phyloP scores from a whole-genome alignment of 2,888 invertebrate genomes.

The Thymelicus sylvestris region DNA sequence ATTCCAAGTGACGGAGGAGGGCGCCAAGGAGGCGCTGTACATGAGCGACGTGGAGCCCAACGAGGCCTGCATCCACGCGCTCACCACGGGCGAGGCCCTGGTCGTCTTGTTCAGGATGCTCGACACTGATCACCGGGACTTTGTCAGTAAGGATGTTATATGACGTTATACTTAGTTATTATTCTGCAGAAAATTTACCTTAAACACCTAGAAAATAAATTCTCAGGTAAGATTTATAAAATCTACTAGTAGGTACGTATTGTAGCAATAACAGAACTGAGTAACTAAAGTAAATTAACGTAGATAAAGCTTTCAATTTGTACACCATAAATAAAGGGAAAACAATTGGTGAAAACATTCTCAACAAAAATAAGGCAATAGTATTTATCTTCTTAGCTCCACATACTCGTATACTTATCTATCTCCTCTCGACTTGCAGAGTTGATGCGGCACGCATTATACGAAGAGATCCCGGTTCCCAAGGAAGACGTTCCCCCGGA shows the following conservation, averaged over 20 bases:
- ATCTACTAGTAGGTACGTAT: no score
- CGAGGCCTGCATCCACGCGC: conserved; percentile 70
- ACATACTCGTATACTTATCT: neutral
- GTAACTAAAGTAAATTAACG: no score
- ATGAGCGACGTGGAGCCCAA: conserved; percentile 78
- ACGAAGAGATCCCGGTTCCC: conserved; percentile 72
- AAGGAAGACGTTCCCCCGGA: conserved; percentile 74
- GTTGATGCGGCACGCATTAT: conserved; percentile 65
- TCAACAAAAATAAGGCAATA: no score
- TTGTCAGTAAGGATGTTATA: conserved; percentile 61
- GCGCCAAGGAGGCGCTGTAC: conserved; percentile 64
- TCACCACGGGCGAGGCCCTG: conserved; percentile 62
- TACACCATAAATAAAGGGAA: no score
- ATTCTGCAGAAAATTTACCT: no score
- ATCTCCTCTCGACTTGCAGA: conserved; percentile 48
- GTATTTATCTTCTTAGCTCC: no score
- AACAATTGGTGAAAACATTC: no score
- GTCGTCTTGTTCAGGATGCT: conserved; percentile 74
- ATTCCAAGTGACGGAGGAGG: conserved; percentile 57
- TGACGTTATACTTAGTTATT: no score
- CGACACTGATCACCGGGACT: conserved; percentile 65
- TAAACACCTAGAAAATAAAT: no score
- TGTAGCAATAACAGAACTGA: no score
- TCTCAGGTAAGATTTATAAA: no score
- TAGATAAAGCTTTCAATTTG: no score